These are phyloP conservation scores for Drosophila recens DNA, from an alignment of 2,888 invertebrate genomes.

Conservation along the genomic window DNA sequence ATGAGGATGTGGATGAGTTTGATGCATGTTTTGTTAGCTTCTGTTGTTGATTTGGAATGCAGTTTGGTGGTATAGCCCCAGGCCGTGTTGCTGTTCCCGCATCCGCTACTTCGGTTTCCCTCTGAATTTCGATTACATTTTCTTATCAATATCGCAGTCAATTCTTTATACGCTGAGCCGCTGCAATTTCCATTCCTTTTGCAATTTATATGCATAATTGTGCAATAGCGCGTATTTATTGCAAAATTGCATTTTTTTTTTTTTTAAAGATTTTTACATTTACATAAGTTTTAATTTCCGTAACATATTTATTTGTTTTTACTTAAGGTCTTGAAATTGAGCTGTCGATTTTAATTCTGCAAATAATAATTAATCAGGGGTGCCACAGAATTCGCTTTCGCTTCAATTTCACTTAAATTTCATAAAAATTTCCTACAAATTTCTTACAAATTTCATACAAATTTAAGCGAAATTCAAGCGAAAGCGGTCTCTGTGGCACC, in stretches of 20 bases:
- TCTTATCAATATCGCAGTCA: slow-evolving; percentile 30
- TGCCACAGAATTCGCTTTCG: too few relatives aligned
- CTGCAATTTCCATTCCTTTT: slow-evolving; percentile 12
- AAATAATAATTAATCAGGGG: too few relatives aligned
- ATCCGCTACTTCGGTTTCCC: slow-evolving; percentile 54
- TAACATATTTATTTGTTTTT: neutral
- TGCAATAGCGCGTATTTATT: neutral
- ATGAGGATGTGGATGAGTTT: slow-evolving; percentile 78
- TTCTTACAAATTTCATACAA: too few relatives aligned
- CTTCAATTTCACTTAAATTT: too few relatives aligned
- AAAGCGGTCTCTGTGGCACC: too few relatives aligned
- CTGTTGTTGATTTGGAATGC: slow-evolving; percentile 81
- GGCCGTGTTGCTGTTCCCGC: slow-evolving; percentile 58
- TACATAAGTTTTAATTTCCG: neutral
- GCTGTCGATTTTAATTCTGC: too few relatives aligned
- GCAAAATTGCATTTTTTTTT: neutral
- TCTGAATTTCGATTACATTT: slow-evolving; percentile 71
- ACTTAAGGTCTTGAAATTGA: too few relatives aligned
- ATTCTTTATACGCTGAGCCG: slow-evolving; percentile 34
- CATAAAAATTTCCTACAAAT: too few relatives aligned
- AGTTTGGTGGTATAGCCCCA: slow-evolving; percentile 69
- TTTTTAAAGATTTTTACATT: too few relatives aligned
- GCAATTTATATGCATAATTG: slow-evolving; percentile 24
- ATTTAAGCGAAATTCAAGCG: too few relatives aligned
- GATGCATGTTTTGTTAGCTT: slow-evolving; percentile 80